Evolutionary conservation across 2,888 invertebrate genomes (phyloP).

Genomic region (Drosophila infuscata): DNA sequence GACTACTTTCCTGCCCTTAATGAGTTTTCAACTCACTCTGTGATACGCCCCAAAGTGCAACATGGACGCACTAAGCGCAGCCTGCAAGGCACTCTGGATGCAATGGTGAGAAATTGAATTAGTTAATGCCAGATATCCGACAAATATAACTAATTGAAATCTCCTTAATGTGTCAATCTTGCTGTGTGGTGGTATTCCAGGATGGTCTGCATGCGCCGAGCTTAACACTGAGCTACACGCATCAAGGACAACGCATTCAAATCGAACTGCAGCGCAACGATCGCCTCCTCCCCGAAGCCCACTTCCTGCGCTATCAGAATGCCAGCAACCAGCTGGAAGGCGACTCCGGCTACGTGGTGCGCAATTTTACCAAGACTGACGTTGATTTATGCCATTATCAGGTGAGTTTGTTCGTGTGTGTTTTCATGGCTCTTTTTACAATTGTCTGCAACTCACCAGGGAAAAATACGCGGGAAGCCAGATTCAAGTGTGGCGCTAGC

Average conservation of each 20-base stretch:
- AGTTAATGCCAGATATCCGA: not conserved
- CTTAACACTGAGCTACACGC: constrained; percentile 58
- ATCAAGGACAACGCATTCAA: constrained; percentile 58
- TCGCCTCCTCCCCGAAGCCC: constrained; percentile 83
- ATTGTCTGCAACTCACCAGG: constrained; percentile 82
- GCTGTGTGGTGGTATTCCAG: constrained; percentile 4
- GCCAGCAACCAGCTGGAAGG: constrained; percentile 59
- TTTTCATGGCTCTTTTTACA: not conserved
- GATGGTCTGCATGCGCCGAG: constrained; percentile 36
- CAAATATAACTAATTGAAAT: not conserved
- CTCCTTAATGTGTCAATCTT: not conserved
- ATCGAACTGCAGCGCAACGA: constrained; percentile 84
- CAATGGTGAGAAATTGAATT: constrained; percentile 86
- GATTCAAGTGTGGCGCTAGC: constrained; percentile 94
- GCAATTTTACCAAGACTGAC: constrained; percentile 85
- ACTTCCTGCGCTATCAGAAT: constrained; percentile 85
- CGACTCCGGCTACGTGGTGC: constrained; percentile 71
- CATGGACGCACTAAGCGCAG: constrained; percentile 91
- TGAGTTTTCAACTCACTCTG: constrained; percentile 83
- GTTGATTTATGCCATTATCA: constrained; percentile 85
- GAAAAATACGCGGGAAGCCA: constrained; percentile 89
- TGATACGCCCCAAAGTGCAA: constrained; percentile 90
- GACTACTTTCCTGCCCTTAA: constrained; percentile 81
- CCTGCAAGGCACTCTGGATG: constrained; percentile 89
- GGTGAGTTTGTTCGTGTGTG: constrained; percentile 67